A percentile compares a stretch with the other conserved stretches of the same genome.
Conservation (phyloP, 1,140 invertebrate species). For the Drosophila erecta region DNA sequence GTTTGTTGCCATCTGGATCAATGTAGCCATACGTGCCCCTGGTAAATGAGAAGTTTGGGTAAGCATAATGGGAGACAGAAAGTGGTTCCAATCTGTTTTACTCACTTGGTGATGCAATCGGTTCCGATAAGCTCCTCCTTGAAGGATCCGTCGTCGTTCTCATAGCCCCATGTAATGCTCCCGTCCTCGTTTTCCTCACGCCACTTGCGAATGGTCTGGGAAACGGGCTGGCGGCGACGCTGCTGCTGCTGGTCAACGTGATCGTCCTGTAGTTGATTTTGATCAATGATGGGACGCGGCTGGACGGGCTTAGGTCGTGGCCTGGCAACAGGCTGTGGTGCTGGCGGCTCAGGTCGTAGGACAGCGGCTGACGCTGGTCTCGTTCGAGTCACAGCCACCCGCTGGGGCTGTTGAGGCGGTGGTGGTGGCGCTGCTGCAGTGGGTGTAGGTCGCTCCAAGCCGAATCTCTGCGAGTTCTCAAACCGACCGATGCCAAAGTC, state of each 20-base stretch:
- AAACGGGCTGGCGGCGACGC: slow-evolving; percentile 85
- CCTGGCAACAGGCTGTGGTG: slow-evolving; percentile 40
- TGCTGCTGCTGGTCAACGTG: slow-evolving; percentile 50
- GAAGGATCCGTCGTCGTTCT: slow-evolving; percentile 89
- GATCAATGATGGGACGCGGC: slow-evolving; percentile 71
- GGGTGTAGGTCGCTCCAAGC: slow-evolving; percentile 56
- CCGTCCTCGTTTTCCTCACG: slow-evolving; percentile 92
- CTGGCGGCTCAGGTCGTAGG: slow-evolving; percentile 58
- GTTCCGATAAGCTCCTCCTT: slow-evolving; percentile 93
- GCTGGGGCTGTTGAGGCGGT: slow-evolving; percentile 46
- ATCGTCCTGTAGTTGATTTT: slow-evolving; percentile 74
- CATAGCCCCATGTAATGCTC: slow-evolving; percentile 93
- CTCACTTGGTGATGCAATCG: slow-evolving; percentile 89
- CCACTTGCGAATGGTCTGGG: slow-evolving; percentile 90
- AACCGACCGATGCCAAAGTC: slow-evolving; percentile 78
- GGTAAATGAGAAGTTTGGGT: not conserved
- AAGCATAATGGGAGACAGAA: too few relatives aligned
- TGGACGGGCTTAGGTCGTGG: slow-evolving; percentile 75
- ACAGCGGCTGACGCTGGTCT: slow-evolving; percentile 41
- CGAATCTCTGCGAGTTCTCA: slow-evolving; percentile 69
- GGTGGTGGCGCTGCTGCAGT: slow-evolving; percentile 46
- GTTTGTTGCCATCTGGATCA: slow-evolving; percentile 91
- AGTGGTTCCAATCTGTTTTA: not conserved
- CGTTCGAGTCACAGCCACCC: slow-evolving; percentile 58
- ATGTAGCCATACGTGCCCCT: slow-evolving; percentile 93